These are phyloP conservation scores for Cephonodes hylas DNA, from an alignment of 2,888 invertebrate species.

Conservation along the genomic window DNA sequence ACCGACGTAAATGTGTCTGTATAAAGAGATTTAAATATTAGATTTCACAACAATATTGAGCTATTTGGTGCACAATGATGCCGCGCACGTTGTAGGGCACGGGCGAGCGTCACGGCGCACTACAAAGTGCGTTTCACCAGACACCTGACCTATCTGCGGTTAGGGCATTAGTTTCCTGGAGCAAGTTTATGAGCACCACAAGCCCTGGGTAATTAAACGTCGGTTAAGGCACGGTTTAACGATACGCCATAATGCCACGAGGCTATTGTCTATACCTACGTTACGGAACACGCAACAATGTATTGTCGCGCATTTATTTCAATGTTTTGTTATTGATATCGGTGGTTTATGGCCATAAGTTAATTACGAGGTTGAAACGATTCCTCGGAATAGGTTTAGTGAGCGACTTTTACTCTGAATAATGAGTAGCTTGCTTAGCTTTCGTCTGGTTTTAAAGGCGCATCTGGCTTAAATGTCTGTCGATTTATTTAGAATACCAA, in stretches of 20 bases:
- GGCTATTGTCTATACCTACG: slow-evolving; percentile 50
- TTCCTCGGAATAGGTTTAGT: too few species aligned
- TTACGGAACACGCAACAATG: slow-evolving; percentile 55
- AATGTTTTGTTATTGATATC: not conserved
- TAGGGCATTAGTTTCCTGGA: slow-evolving; percentile 69
- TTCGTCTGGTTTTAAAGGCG: too few species aligned
- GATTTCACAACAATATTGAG: too few species aligned
- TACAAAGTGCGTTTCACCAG: slow-evolving; percentile 38
- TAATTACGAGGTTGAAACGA: too few species aligned
- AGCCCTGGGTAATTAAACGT: slow-evolving; percentile 68
- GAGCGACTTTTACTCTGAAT: too few species aligned
- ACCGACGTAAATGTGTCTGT: too few species aligned
- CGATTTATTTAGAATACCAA: too few species aligned
- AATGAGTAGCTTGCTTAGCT: too few species aligned
- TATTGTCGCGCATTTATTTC: slow-evolving; percentile 21
- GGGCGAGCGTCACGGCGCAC: slow-evolving; percentile 17
- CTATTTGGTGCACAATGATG: not conserved
- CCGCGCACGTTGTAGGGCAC: not conserved
- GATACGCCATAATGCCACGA: slow-evolving; percentile 56
- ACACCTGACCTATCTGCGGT: slow-evolving; percentile 69
- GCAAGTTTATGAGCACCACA: slow-evolving; percentile 53
- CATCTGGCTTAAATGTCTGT: too few species aligned
- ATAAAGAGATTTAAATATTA: too few species aligned
- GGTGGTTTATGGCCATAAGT: too few species aligned
- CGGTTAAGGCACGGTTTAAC: slow-evolving; percentile 62